Percentiles rank a stretch among this genome's conserved stretches.
Conservation (phyloP, 1,140 invertebrate species). For the Vanessa atalanta region DNA sequence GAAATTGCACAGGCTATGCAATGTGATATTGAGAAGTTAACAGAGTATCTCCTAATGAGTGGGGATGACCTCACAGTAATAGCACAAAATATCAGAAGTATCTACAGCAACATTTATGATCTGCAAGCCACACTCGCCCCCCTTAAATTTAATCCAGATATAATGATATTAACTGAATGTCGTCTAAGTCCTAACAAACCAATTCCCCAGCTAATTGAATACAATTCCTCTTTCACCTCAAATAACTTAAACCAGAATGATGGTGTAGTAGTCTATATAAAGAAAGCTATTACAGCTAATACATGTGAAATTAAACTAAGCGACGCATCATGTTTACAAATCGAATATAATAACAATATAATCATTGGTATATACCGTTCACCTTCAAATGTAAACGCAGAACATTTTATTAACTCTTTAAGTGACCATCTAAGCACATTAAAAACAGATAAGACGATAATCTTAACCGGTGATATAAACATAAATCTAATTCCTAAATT, state of each 20-base stretch:
- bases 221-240: background rate
- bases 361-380: slow-evolving; percentile 31
- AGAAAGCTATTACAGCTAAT: background rate
- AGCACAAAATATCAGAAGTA: slow-evolving; percentile 11
- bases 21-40: slow-evolving; percentile 2
- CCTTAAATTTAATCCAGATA: slow-evolving; percentile 8
- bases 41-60: background rate
- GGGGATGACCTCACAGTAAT: background rate
- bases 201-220: background rate
- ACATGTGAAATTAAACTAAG: background rate
- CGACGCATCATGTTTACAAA: slow-evolving; percentile 1
- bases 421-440: background rate
- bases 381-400: slow-evolving; percentile 15
- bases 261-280: slow-evolving; percentile 9
- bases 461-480: no score
- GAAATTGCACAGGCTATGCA: slow-evolving; percentile 4
- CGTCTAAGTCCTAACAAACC: background rate
- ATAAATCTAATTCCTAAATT: no score
- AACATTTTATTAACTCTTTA: slow-evolving; percentile 16
- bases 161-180: slow-evolving; percentile 13
- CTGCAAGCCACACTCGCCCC: background rate
- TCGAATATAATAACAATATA: slow-evolving; percentile 4
- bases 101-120: slow-evolving; percentile 6
- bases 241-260: slow-evolving; percentile 6
- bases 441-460: no score